These are phyloP conservation scores for Pachypanchax playfairii DNA, from an alignment of 2,113 vertebrate species.

Conservation along the genomic window DNA sequence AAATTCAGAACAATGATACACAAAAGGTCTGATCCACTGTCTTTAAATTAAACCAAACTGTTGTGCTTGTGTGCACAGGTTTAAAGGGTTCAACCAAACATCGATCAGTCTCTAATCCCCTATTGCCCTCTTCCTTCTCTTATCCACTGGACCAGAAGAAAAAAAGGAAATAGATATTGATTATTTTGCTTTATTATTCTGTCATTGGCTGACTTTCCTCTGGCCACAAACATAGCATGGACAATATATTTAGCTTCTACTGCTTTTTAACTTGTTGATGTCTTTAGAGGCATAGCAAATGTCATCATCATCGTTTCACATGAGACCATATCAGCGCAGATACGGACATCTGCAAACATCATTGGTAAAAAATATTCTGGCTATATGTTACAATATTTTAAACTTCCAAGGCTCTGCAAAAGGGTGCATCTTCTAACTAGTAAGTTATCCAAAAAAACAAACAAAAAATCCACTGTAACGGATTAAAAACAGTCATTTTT, in stretches of 20 bases:
- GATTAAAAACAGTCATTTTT: neutral
- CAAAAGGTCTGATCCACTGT: neutral
- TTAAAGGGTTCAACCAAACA: conserved; percentile 55
- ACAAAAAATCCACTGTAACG: neutral
- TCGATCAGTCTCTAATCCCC: conserved; percentile 69
- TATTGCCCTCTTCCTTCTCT: conserved; percentile 31
- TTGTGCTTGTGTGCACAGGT: conserved; percentile 28
- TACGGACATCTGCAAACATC: neutral
- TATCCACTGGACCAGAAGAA: conserved; percentile 53
- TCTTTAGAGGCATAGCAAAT: conserved; percentile 24
- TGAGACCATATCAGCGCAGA: neutral
- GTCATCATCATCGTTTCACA: neutral
- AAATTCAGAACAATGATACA: conserved; percentile 12
- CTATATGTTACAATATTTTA: neutral
- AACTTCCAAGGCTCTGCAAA: neutral
- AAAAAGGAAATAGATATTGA: conserved; percentile 76
- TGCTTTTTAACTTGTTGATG: conserved; percentile 22
- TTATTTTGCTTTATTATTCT: conserved; percentile 75
- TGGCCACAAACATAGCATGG: conserved; percentile 46
- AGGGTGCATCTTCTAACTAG: no score
- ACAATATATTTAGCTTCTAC: conserved; percentile 48
- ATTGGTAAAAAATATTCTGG: neutral
- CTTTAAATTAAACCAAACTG: conserved; percentile 34
- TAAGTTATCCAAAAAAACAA: no score
- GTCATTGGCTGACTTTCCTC: conserved; percentile 71